Conservation (phyloP, 1,140 invertebrate species). For the Drosophila sechellia region DNA sequence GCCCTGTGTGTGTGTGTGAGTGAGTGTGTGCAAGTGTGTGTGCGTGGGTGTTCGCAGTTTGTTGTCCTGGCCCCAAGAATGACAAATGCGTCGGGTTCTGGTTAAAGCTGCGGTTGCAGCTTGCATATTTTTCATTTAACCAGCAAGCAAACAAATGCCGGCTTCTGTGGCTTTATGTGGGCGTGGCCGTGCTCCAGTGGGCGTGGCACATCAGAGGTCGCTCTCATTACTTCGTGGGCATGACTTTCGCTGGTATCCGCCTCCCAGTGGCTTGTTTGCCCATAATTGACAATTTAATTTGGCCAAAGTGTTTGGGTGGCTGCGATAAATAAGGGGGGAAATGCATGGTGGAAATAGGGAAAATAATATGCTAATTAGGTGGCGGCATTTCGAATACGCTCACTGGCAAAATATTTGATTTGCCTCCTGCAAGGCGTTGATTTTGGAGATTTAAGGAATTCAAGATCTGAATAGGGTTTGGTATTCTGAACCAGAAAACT, state of each 20-base stretch:
- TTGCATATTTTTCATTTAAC: slow-evolving; percentile 55
- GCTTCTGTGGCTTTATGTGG: slow-evolving; percentile 54
- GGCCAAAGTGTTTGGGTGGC: slow-evolving; percentile 53
- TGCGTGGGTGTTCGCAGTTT: neutral
- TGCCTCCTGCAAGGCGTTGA: too few relatives aligned
- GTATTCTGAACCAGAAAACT: too few relatives aligned
- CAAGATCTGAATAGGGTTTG: neutral
- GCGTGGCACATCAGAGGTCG: slow-evolving; percentile 15
- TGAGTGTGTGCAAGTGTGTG: slow-evolving; percentile 2
- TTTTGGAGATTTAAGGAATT: neutral
- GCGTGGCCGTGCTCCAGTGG: neutral
- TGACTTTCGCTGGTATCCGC: slow-evolving; percentile 63
- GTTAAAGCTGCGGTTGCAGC: slow-evolving; percentile 72
- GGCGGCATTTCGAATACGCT: slow-evolving; percentile 40
- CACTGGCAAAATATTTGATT: slow-evolving; percentile 9
- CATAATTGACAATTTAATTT: slow-evolving; percentile 83
- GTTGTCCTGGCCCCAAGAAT: slow-evolving; percentile 53
- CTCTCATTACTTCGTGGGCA: slow-evolving; percentile 39
- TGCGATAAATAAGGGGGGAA: slow-evolving; percentile 12
- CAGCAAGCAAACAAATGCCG: slow-evolving; percentile 53
- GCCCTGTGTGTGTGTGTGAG: neutral
- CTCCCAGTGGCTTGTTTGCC: slow-evolving; percentile 61
- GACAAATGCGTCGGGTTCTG: slow-evolving; percentile 75
- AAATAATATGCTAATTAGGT: slow-evolving; percentile 31
- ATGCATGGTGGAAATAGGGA: neutral